These are phyloP conservation scores for Ectobius pallidus DNA, from an alignment of 2,888 invertebrate genomes.

Conservation along the genomic window DNA sequence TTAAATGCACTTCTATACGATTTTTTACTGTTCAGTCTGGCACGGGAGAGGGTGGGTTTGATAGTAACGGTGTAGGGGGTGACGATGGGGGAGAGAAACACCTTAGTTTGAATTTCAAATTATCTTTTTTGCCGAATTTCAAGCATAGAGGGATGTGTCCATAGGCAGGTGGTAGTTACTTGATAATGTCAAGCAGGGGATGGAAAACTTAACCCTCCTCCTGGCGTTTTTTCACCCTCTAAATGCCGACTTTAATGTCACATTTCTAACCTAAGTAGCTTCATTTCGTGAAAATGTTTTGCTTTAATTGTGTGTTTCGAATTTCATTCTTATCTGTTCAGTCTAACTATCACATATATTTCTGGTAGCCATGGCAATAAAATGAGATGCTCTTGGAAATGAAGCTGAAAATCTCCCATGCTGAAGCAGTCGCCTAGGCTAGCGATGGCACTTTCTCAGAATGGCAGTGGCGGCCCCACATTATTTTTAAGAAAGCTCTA, in stretches of 20 bases:
- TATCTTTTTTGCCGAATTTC: constrained; percentile 35
- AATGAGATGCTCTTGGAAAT: too few relatives aligned
- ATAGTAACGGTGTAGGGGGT: background rate
- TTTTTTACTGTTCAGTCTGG: constrained; percentile 4
- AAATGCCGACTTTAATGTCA: background rate
- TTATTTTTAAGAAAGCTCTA: too few relatives aligned
- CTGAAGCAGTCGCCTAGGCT: too few relatives aligned
- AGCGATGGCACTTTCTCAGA: too few relatives aligned
- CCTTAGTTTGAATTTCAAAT: constrained; percentile 37
- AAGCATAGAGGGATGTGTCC: constrained; percentile 1
- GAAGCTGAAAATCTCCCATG: too few relatives aligned
- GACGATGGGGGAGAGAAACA: constrained; percentile 9
- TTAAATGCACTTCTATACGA: constrained; percentile 22
- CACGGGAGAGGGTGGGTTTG: background rate
- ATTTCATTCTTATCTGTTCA: background rate
- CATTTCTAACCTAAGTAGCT: background rate
- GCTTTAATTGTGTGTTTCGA: background rate
- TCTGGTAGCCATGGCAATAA: too few relatives aligned
- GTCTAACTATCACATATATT: background rate
- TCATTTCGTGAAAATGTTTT: background rate
- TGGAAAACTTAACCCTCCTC: too few relatives aligned
- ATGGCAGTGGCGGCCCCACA: too few relatives aligned
- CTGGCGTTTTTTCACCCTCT: background rate
- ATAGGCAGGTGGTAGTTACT: background rate
- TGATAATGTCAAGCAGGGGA: background rate